Conservation (phyloP, 2,888 invertebrate species). For the Matsumyia berberina region DNA sequence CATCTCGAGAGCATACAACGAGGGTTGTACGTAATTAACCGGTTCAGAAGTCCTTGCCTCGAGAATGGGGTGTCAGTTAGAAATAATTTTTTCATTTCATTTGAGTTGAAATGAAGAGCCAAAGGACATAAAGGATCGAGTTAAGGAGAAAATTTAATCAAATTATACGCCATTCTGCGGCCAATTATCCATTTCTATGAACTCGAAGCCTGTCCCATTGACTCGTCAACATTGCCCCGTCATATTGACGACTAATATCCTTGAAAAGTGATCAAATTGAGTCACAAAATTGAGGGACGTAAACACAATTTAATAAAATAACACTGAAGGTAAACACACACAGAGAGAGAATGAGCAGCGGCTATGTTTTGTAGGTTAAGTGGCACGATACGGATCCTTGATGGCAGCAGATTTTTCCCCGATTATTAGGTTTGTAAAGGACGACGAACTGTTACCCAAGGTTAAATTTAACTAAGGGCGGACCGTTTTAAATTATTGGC, state of each 20-base stretch:
- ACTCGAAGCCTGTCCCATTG: neutral
- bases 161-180: conserved; percentile 12
- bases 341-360: no score
- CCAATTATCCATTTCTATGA: conserved; percentile 12
- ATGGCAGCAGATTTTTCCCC: conserved; percentile 11
- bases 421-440: conserved; percentile 7
- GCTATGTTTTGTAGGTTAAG: conserved; percentile 8
- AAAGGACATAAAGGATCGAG: neutral
- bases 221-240: conserved; percentile 10
- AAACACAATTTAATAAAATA: conserved; percentile 11
- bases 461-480: neutral
- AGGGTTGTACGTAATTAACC: conserved; percentile 18
- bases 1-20: neutral
- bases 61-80: conserved; percentile 23
- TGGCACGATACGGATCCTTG: neutral
- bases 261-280: conserved; percentile 3
- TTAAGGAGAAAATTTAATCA: conserved; percentile 32
- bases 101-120: conserved; percentile 18
- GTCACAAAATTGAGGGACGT: conserved; percentile 2
- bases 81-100: conserved; percentile 34
- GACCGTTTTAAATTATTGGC: neutral
- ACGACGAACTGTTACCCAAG: conserved; percentile 6
- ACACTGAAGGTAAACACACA: conserved; percentile 4
- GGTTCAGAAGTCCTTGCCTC: conserved; percentile 2
- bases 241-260: conserved; percentile 9